phyloP scores from a whole-genome alignment of 2,113 vertebrate genomes.

The Aleadryas rufinucha region DNA sequence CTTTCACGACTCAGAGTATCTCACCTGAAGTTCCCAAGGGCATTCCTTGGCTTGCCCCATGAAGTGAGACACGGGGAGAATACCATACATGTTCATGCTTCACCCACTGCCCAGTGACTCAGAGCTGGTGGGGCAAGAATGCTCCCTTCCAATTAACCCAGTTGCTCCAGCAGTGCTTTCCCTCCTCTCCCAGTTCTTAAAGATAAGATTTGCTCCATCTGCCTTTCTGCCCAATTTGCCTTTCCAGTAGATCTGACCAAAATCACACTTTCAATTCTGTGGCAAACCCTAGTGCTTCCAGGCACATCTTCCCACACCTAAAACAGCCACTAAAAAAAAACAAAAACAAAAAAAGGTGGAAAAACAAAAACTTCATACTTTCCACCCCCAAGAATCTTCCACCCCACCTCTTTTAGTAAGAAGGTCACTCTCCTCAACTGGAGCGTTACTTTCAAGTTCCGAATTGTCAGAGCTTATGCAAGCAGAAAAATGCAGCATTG shows the following conservation, averaged over 20 bases:
- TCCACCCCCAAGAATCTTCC: not conserved
- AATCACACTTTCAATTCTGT: not conserved
- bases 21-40: not conserved
- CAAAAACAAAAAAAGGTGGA: fast-evolving
- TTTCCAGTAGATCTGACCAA: not conserved
- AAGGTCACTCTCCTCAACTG: not conserved
- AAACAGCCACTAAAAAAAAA: not conserved
- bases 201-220: not conserved
- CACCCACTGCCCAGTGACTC: not conserved
- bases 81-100: not conserved
- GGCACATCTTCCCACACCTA: not conserved
- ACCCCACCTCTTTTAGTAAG: not conserved
- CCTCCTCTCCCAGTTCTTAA: not conserved
- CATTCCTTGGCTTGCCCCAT: not conserved
- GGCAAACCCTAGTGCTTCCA: not conserved
- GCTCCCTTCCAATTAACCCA: not conserved
- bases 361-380: not conserved
- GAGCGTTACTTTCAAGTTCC: not conserved
- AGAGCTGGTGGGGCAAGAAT: not conserved
- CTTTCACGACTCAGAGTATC: not conserved
- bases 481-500: not conserved
- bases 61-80: not conserved
- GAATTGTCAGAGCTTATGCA: not conserved
- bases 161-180: not conserved
- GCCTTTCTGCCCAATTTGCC: not conserved